Evolutionary conservation across 92 coral and sea anemone genomes (phyloP).

Genomic region (Porites cylindrica): DNA sequence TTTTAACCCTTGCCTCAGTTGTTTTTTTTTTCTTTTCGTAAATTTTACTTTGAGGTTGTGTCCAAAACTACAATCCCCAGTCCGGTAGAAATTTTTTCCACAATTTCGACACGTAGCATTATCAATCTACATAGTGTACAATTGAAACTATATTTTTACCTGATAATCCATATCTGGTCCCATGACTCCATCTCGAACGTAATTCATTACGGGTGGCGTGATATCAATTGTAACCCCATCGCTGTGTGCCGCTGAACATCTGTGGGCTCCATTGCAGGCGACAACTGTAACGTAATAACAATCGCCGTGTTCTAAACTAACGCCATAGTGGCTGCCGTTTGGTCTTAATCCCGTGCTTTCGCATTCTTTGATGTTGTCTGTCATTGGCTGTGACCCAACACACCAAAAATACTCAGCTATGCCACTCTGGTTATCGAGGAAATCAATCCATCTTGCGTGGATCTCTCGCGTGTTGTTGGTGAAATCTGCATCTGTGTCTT

Average conservation of each 20-base stretch:
- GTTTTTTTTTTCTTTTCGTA: too few relatives aligned
- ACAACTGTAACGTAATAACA: constrained; percentile 90
- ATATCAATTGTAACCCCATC: constrained; percentile 94
- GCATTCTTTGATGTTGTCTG: constrained; percentile 88
- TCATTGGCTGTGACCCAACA: constrained; percentile 82
- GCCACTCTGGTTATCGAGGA: constrained; percentile 92
- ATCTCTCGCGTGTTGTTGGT: constrained; percentile 88
- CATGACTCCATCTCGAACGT: constrained; percentile 96
- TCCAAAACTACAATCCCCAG: too few relatives aligned
- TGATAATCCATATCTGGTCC: constrained; percentile 98
- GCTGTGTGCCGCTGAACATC: constrained; percentile 88
- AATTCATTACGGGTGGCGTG: constrained; percentile 88
- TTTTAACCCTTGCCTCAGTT: too few relatives aligned
- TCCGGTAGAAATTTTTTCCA: too few relatives aligned
- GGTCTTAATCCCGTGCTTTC: constrained; percentile 87
- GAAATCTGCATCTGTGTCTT: constrained; percentile 85
- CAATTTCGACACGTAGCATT: too few relatives aligned
- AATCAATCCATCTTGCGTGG: constrained; percentile 96
- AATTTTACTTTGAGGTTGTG: too few relatives aligned
- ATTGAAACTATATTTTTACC: constrained; percentile 46
- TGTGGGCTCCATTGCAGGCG: constrained; percentile 93
- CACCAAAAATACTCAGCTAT: constrained; percentile 93
- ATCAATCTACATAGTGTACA: too few relatives aligned
- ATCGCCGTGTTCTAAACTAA: constrained; percentile 73
- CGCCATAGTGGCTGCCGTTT: constrained; percentile 86